phyloP scores from a whole-genome alignment of 2,888 invertebrate species.

The Schrankia costaestrigalis region DNA sequence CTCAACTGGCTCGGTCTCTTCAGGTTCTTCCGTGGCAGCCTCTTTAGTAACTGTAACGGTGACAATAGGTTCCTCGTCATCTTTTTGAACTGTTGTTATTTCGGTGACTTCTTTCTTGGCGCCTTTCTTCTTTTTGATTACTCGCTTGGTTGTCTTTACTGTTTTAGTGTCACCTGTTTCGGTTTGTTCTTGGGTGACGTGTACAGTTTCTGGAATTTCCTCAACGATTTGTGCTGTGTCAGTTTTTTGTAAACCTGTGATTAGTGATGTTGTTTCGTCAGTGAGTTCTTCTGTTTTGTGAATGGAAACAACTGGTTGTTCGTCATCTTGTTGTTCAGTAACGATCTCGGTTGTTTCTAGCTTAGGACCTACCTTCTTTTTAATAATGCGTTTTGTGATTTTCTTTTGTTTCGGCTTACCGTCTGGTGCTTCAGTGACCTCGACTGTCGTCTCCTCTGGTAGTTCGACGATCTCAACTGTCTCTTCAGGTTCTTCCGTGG shows the following conservation, averaged over 20 bases:
- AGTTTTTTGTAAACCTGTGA: no score
- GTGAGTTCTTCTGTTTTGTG: conserved; percentile 16
- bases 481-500: conserved; percentile 33
- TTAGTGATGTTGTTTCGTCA: no score
- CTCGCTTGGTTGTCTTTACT: conserved; percentile 6
- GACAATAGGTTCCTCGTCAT: conserved; percentile 6
- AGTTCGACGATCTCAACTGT: conserved; percentile 30
- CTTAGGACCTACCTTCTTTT: conserved; percentile 24
- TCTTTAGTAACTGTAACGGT: conserved; percentile 5
- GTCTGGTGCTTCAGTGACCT: conserved; percentile 45
- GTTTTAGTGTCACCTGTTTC: conserved; percentile 6
- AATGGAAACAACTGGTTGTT: conserved; percentile 25
- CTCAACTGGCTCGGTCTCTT: not conserved
- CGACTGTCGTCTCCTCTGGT: conserved; percentile 39
- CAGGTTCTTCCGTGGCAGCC: not conserved
- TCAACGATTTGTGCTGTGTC: not conserved
- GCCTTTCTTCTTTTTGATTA: conserved; percentile 26
- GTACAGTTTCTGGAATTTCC: conserved; percentile 6
- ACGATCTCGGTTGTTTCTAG: conserved; percentile 34
- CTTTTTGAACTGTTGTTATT: conserved; percentile 34
- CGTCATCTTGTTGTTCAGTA: conserved; percentile 43
- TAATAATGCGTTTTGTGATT: no score
- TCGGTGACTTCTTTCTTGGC: conserved; percentile 34
- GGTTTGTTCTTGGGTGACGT: conserved; percentile 5
- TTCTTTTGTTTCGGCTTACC: conserved; percentile 36